phyloP scores from a whole-genome alignment of 2,888 invertebrate species.

The Campopleginae sp. region DNA sequence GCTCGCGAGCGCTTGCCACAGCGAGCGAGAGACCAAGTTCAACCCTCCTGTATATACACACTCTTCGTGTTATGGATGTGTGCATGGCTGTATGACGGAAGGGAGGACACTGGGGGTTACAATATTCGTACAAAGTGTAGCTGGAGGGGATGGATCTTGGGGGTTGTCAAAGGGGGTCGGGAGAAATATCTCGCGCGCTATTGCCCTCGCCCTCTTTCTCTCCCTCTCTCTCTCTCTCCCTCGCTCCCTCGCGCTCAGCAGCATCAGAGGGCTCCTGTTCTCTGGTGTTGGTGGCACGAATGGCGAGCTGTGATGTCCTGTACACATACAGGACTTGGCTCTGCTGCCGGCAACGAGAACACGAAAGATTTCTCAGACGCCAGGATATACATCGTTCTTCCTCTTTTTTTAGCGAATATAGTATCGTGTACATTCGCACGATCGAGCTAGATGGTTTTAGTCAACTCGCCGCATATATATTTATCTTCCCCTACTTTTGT shows the following conservation, averaged over 20 bases:
- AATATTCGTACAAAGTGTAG: conserved; percentile 68
- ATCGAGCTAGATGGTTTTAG: conserved; percentile 73
- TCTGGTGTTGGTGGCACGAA: conserved; percentile 65
- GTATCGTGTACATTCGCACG: conserved; percentile 75
- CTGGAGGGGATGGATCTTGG: conserved; percentile 52
- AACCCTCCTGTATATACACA: conserved; percentile 19
- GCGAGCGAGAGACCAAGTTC: conserved; percentile 57
- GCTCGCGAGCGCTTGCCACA: conserved; percentile 26
- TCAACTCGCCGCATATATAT: conserved; percentile 73
- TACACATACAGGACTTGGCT: conserved; percentile 18
- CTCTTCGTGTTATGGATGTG: background rate
- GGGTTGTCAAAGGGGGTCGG: conserved; percentile 51
- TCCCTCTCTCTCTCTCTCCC: conserved; percentile 45
- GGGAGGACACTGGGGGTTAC: conserved; percentile 47
- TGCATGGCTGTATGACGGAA: conserved; percentile 42
- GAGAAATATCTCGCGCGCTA: conserved; percentile 64
- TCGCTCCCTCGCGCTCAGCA: conserved; percentile 44
- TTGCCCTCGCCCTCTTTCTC: conserved; percentile 56
- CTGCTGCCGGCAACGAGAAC: conserved; percentile 46
- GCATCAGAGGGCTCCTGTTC: conserved; percentile 35
- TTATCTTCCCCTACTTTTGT: conserved; percentile 78
- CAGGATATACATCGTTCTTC: conserved; percentile 68
- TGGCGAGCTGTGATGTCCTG: conserved; percentile 62
- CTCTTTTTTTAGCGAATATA: conserved; percentile 62
- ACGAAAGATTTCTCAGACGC: conserved; percentile 67